These are phyloP conservation scores for Sciurus niger DNA, from an alignment of 2,113 vertebrate species.

Conservation along the genomic window DNA sequence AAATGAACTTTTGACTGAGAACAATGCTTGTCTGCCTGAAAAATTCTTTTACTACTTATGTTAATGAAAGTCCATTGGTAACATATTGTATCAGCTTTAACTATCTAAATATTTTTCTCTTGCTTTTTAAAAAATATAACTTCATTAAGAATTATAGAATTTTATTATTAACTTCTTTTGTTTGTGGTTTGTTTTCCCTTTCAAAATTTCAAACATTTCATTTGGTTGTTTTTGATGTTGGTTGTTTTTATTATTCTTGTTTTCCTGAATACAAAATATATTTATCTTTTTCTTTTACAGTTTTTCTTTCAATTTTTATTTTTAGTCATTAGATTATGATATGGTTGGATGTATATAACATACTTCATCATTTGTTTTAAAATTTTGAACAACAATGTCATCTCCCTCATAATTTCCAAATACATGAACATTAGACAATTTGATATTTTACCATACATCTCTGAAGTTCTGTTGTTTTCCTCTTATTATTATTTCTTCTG, in stretches of 20 bases:
- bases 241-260: not conserved
- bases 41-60: not conserved
- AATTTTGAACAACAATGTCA: not conserved
- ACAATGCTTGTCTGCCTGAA: not conserved
- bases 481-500: not conserved
- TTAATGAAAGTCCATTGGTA: not conserved
- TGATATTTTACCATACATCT: not conserved
- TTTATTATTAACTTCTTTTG: not conserved
- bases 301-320: not conserved
- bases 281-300: not conserved
- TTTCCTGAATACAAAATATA: not conserved
- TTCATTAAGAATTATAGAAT: not conserved
- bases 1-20: not conserved
- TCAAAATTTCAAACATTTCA: not conserved
- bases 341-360: not conserved
- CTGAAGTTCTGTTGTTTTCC: not conserved
- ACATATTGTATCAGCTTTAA: not conserved
- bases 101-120: not conserved
- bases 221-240: not conserved
- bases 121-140: not conserved
- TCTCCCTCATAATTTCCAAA: not conserved
- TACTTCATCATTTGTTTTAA: not conserved
- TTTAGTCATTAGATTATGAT: not conserved
- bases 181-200: not conserved
- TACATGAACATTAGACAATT: not conserved